Conservation (phyloP, 2,888 invertebrate species). For the Arge pagana region DNA sequence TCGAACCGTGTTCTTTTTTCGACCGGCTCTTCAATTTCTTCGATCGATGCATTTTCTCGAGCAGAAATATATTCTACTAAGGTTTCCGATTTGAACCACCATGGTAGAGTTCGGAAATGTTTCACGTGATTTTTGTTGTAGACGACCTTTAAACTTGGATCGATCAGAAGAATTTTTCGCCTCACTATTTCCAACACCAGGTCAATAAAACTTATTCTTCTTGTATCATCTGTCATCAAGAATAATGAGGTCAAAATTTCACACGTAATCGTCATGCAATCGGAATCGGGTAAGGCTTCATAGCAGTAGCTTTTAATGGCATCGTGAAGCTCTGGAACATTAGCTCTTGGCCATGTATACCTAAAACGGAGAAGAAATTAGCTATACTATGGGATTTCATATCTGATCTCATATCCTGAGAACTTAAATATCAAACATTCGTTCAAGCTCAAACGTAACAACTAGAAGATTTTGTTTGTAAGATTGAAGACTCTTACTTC, state of each 20-base stretch:
- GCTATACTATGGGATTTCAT: no score
- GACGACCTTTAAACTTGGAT: constrained; percentile 56
- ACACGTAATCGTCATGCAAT: constrained; percentile 33
- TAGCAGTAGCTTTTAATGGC: constrained; percentile 42
- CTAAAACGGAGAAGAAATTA: constrained; percentile 34
- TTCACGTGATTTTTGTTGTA: constrained; percentile 64
- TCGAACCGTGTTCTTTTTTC: neutral
- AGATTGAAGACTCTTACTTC: constrained; percentile 42
- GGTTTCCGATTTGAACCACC: constrained; percentile 62
- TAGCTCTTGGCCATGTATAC: constrained; percentile 46
- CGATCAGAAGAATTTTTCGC: constrained; percentile 41
- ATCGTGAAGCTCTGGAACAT: constrained; percentile 39
- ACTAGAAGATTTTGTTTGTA: no score
- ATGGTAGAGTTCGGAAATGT: constrained; percentile 62
- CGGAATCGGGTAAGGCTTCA: constrained; percentile 35
- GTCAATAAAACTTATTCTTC: constrained; percentile 41
- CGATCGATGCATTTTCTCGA: neutral
- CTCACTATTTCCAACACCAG: constrained; percentile 45
- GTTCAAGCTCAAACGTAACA: no score
- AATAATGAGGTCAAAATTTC: constrained; percentile 44
- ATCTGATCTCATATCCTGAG: no score
- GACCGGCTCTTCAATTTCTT: neutral
- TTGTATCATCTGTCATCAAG: constrained; percentile 30
- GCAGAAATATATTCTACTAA: constrained; percentile 36
- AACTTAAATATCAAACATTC: no score